Conservation (phyloP, 1,140 invertebrate species). For the Lucilia cuprina region DNA sequence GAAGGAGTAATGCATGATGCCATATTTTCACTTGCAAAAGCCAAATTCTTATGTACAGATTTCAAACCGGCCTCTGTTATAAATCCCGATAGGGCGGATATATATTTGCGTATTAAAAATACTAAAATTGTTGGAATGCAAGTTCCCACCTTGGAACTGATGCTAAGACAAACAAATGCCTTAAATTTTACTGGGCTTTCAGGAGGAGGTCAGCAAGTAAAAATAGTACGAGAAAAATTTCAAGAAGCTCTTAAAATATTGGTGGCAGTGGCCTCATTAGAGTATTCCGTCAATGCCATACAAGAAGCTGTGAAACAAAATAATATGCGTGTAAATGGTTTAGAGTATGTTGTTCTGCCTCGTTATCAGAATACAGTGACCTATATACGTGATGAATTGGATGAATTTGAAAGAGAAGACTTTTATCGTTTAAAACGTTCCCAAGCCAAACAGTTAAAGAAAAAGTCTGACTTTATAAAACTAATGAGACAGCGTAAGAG, state of each 20-base stretch:
- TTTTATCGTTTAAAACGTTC: conserved; percentile 81
- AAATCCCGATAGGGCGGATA: conserved; percentile 32
- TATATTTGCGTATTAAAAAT: conserved; percentile 23
- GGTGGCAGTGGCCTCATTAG: conserved; percentile 43
- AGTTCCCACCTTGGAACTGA: conserved; percentile 46
- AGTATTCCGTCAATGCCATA: conserved; percentile 47
- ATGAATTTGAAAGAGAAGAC: conserved; percentile 84
- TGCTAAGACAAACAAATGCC: background rate
- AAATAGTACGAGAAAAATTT: conserved; percentile 43
- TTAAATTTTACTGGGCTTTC: conserved; percentile 48
- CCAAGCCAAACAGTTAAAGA: conserved; percentile 71
- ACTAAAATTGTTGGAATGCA: conserved; percentile 50
- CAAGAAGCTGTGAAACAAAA: conserved; percentile 46
- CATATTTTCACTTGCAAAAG: conserved; percentile 55
- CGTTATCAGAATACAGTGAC: conserved; percentile 74
- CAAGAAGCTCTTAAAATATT: conserved; percentile 41
- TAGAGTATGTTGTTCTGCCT: conserved; percentile 84
- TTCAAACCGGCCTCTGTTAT: conserved; percentile 48
- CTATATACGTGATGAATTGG: conserved; percentile 82
- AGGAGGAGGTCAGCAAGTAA: conserved; percentile 52
- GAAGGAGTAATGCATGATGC: conserved; percentile 46
- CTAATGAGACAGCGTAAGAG: background rate
- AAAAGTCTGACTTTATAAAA: conserved; percentile 44
- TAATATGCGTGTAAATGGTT: conserved; percentile 78
- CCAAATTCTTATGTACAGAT: conserved; percentile 51